Base-by-base conservation (phyloP, 1,140 invertebrate genomes). In the Phenacoccus solenopsis region DNA sequence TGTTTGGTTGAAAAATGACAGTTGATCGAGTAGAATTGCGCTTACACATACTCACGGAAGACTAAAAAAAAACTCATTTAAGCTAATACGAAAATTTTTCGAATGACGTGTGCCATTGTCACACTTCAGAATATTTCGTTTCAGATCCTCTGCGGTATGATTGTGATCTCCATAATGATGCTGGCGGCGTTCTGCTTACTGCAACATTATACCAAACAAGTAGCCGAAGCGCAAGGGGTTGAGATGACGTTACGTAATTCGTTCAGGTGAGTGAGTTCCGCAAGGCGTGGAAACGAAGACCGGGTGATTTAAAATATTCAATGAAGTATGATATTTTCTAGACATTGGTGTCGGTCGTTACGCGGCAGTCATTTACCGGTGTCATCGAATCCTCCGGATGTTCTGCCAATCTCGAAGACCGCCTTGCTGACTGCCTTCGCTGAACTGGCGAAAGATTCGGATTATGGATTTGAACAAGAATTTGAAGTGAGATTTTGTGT, bases 381-480 rank as follows among this genome's bases (percentile, higher is more conserved):
- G 5, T 83, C 82, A 28, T 81, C 85, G 1, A 86, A 85, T 74
- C 88, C 89, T 0, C 88, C 90, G 0, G 89, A 91, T 76, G 87
- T 91, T 81, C 86, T 88, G n/a, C 89, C 91, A 0, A 88, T 94
- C 73, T 78, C 84, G 0, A 87, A 86, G 75, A 78, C 81, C 1
- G 86, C 91, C 21, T 79, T 94, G 0, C 82, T 88, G 7, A 82
- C 84, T 68, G 86, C 89, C 0, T 93, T 89, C 74, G 81, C 87
- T 0, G 89, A 92, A 72, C 81, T 90, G 25, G 90, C 93, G 75
- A 84, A 88, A 35, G 90, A 94, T 79, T 90, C 88, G 0, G 91
- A 93, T 77, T 91, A 91, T 75, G 90, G 90, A 1, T 94, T 94
- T 78, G 87, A 93, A 75, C 87, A 91, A 68, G 91, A 94, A 77